Percentiles rank a stretch among this genome's conserved stretches.
These are phyloP conservation scores for Eremobia ochroleuca DNA, from an alignment of 2,888 invertebrate genomes.

Conservation along the genomic window DNA sequence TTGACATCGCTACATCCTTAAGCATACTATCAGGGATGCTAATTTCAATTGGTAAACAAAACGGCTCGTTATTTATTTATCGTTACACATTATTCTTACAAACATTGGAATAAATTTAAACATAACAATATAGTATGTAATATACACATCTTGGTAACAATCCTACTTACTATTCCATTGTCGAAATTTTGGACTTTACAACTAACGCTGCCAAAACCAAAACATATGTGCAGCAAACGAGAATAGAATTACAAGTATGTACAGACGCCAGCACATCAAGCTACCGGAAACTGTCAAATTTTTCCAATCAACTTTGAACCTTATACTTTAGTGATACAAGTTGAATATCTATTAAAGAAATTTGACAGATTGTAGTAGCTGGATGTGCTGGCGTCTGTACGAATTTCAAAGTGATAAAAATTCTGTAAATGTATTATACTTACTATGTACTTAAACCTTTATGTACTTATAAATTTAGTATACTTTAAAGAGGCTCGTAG, in stretches of 20 bases:
- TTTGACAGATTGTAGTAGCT: too few species aligned
- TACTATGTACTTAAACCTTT: not conserved
- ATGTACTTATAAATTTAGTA: not conserved
- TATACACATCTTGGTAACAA: slow-evolving; percentile 31
- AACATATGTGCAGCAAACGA: slow-evolving; percentile 36
- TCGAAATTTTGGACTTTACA: slow-evolving; percentile 51
- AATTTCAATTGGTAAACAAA: not conserved
- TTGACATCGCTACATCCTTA: not conserved
- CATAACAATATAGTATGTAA: not conserved
- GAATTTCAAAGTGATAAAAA: slow-evolving; percentile 9
- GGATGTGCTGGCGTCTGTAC: too few species aligned
- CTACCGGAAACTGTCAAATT: too few species aligned
- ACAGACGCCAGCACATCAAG: too few species aligned
- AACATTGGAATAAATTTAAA: slow-evolving; percentile 3
- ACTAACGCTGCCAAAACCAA: slow-evolving; percentile 46
- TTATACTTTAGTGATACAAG: too few species aligned
- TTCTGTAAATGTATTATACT: slow-evolving; percentile 1
- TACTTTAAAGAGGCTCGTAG: not conserved
- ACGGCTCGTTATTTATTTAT: not conserved
- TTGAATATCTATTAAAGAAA: too few species aligned
- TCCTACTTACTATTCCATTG: slow-evolving; percentile 55
- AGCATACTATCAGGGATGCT: not conserved
- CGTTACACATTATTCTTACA: not conserved
- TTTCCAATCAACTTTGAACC: too few species aligned
- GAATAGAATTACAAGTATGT: slow-evolving; percentile 35